Conservation (phyloP, 2,797 vertebrate species). For the Leptatherina wallacei region DNA sequence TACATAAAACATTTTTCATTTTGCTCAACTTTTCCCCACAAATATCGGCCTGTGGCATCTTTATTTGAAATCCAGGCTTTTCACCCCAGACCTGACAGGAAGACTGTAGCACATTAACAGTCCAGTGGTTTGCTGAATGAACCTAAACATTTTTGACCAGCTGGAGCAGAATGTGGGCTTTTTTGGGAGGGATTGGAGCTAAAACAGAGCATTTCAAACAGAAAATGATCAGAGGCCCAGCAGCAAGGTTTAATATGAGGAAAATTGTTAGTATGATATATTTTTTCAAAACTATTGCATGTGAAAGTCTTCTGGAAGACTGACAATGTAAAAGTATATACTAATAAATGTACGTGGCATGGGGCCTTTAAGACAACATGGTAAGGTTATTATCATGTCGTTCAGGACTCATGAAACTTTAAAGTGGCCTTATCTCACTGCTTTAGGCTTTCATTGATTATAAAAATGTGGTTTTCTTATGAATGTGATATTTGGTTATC, state of each 20-base stretch:
- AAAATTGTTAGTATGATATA: neutral
- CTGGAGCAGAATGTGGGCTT: no score
- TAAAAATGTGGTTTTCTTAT: no score
- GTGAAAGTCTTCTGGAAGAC: neutral
- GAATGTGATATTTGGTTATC: no score
- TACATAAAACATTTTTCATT: neutral
- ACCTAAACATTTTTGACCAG: no score
- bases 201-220: neutral
- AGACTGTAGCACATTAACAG: neutral
- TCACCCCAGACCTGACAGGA: neutral
- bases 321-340: neutral
- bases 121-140: no score
- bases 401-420: neutral
- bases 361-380: neutral
- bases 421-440: neutral
- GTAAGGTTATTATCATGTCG: no score
- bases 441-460: no score
- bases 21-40: neutral
- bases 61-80: neutral
- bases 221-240: neutral
- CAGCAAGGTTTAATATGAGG: neutral
- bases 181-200: neutral
- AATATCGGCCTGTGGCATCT: neutral
- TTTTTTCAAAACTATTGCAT: neutral
- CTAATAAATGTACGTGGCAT: neutral